Evolutionary conservation across 2,113 vertebrate genomes (phyloP).

Genomic region (Peromyscus polionotus): DNA sequence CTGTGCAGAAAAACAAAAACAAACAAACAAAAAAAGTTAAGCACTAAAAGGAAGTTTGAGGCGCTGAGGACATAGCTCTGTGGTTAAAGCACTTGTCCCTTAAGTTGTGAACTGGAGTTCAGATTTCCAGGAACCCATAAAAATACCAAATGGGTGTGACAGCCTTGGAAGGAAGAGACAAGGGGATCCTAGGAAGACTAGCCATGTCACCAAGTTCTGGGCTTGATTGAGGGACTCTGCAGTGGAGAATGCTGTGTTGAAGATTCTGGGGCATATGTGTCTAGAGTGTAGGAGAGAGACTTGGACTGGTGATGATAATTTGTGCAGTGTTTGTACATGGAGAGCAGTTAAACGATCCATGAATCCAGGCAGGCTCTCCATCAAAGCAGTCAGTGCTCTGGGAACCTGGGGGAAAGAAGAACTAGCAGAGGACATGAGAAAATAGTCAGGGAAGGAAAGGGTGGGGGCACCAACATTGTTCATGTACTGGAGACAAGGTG

Average conservation of each 20-base stretch:
- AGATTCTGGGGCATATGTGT: neutral
- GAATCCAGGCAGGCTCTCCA: neutral
- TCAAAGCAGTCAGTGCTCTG: neutral
- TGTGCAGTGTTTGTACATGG: neutral
- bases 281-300: neutral
- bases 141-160: neutral
- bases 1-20: too few species aligned
- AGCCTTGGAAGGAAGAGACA: neutral
- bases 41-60: neutral
- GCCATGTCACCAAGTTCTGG: neutral
- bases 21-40: neutral
- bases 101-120: too few species aligned
- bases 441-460: neutral
- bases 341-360: neutral
- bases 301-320: neutral
- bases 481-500: neutral
- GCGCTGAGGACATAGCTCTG: neutral
- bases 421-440: neutral
- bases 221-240: neutral
- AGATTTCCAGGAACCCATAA: neutral
- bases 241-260: neutral
- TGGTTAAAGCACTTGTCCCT: too few species aligned
- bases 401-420: neutral
- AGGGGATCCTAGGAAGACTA: neutral
- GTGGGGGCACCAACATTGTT: accelerated